Evolutionary conservation across 2,888 invertebrate species (phyloP).

Genomic region (Tipula unca): DNA sequence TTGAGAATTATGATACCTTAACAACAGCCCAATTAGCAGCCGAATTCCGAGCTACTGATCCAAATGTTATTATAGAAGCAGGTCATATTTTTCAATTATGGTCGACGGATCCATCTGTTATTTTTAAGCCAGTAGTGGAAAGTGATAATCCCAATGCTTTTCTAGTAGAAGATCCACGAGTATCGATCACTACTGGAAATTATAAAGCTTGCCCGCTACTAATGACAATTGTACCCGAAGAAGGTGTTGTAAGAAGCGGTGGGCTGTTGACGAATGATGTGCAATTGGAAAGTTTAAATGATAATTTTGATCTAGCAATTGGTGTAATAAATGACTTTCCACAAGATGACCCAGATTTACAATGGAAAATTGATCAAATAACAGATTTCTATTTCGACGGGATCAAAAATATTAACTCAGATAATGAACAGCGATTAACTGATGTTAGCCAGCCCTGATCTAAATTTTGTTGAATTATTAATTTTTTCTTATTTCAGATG

Average conservation of each 20-base stretch:
- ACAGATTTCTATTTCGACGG: background rate
- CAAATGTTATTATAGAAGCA: conserved; percentile 30
- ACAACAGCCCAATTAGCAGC: conserved; percentile 30
- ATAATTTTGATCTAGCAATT: conserved; percentile 19
- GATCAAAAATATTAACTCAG: background rate
- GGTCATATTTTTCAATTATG: conserved; percentile 33
- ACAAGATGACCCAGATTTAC: background rate
- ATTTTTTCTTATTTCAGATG: too few species aligned
- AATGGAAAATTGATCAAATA: background rate
- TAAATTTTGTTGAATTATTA: too few species aligned
- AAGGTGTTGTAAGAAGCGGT: conserved; percentile 38
- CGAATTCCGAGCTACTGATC: conserved; percentile 34
- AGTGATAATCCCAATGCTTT: conserved; percentile 34
- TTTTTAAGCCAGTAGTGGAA: background rate
- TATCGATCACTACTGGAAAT: conserved; percentile 33
- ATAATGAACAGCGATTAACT: background rate
- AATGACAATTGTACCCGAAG: conserved; percentile 36
- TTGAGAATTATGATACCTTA: conserved; percentile 27
- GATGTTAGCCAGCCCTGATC: background rate
- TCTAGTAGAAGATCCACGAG: conserved; percentile 36
- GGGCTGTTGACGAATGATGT: background rate
- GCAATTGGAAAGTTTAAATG: background rate
- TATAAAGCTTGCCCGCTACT: conserved; percentile 39
- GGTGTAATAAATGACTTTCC: background rate
- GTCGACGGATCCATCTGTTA: background rate